These are phyloP conservation scores for Marisa cornuarietis DNA, from an alignment of 1,140 invertebrate species.

Conservation along the genomic window DNA sequence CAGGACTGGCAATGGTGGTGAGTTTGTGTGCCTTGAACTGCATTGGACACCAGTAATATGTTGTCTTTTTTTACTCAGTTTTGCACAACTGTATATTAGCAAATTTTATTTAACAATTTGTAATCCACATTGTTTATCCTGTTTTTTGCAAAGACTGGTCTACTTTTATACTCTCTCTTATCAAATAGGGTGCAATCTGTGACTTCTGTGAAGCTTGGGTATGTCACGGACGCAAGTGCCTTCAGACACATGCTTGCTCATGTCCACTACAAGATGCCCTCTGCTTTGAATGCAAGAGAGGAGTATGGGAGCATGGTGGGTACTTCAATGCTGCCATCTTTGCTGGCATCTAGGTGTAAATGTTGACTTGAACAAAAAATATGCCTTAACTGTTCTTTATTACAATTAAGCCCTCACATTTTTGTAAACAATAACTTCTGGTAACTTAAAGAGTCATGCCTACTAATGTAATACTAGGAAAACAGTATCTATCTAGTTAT, in stretches of 20 bases:
- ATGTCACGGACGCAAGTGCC: conserved; percentile 91
- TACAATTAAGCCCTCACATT: too few relatives aligned
- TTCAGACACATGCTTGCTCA: conserved; percentile 89
- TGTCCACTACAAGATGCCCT: conserved; percentile 88
- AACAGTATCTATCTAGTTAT: too few relatives aligned
- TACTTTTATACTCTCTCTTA: background rate
- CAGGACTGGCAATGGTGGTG: conserved; percentile 91
- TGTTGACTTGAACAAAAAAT: background rate
- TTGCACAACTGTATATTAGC: too few relatives aligned
- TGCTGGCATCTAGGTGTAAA: background rate
- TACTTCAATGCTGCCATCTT: background rate
- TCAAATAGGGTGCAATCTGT: conserved; percentile 88
- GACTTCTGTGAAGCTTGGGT: conserved; percentile 98
- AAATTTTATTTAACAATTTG: too few relatives aligned
- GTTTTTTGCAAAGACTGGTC: background rate
- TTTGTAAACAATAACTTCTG: too few relatives aligned
- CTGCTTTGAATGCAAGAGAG: conserved; percentile 90
- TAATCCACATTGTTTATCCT: background rate
- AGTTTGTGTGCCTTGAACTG: conserved; percentile 59
- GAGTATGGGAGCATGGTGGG: conserved; percentile 94
- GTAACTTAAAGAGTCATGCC: too few relatives aligned
- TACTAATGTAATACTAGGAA: too few relatives aligned
- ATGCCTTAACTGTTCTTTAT: background rate
- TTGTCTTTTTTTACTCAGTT: too few relatives aligned
- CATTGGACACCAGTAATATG: background rate